Evolutionary conservation across 2,888 invertebrate genomes (phyloP), one percentile per base, ranked within the genome.

Genomic region (Stenichneumon culpator): DNA sequence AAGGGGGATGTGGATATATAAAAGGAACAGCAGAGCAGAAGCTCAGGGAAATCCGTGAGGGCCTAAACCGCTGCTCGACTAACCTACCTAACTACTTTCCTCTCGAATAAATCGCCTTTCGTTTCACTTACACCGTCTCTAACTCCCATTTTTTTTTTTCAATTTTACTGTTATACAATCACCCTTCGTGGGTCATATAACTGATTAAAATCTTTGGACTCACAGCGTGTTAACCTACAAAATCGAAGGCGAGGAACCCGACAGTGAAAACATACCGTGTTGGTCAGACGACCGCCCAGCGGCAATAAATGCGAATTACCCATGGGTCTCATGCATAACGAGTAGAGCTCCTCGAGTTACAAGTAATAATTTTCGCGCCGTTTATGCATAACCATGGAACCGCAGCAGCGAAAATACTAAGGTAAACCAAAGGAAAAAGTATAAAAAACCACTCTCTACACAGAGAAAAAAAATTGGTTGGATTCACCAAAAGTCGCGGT

Each of bases 61-160:
- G 69, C 65, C 82, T 79, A 79, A 84, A 84, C 70, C 79, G 74
- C 32, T 54, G 63, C 73, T 52, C 60, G 78, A 73, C 78, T 78
- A 63, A 73, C 60, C 78, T 69, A 74, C 54, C 81, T 74, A 84
- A 69, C 74, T 75, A 77, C n/a, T 70, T 19, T 50, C 52, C 57
- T 50, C 73, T 57, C 69, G 69, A 65, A 78, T 74, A 65, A 82
- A 79, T 78, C 69, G 22, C n/a, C 69, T 36, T 25, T 47, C 74
- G 28, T 81, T 78, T 73, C 73, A 68, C 57, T 80, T 77, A 69
- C 60, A 63, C 16, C 28, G 44, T 50, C 36, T 7, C n/a, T 22
- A 50, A 16, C 60, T 63, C 32, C 36, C 5, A 44, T 22, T 52
- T 65, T 16, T 50, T 65, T 52, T 65, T 16, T 50, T 50, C 19